phyloP scores from a whole-genome alignment of 2,797 vertebrate species.

The Poeciliopsis presidionis region DNA sequence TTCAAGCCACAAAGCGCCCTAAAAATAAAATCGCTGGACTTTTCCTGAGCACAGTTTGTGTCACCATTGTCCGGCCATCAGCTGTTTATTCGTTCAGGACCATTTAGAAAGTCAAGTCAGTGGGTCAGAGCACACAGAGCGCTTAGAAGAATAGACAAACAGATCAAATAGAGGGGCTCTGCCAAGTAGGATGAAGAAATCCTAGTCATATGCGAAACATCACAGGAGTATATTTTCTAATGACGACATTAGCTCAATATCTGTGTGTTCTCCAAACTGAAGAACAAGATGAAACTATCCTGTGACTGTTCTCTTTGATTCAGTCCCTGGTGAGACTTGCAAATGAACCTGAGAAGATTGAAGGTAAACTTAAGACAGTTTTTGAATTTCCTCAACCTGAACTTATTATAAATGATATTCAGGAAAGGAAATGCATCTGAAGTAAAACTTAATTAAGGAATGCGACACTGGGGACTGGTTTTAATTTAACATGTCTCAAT shows the following conservation, averaged over 20 bases:
- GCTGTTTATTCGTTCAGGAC: conserved; percentile 74
- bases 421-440: conserved; percentile 33
- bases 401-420: conserved; percentile 33
- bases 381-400: conserved; percentile 32
- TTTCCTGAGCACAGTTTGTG: conserved; percentile 68
- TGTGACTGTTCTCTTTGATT: conserved; percentile 45
- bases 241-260: conserved; percentile 38
- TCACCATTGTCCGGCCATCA: conserved; percentile 74
- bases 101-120: conserved; percentile 54
- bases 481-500: conserved; percentile 24
- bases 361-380: conserved; percentile 24
- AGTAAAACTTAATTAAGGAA: conserved; percentile 18
- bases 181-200: conserved; percentile 44
- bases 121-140: conserved; percentile 53
- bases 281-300: conserved; percentile 42
- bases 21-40: conserved; percentile 75
- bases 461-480: conserved; percentile 19
- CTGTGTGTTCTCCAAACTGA: conserved; percentile 35
- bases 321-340: conserved; percentile 44
- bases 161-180: conserved; percentile 31
- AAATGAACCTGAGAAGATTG: conserved; percentile 28
- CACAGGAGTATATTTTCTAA: conserved; percentile 41
- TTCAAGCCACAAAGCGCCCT: conserved; percentile 67
- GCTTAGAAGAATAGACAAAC: conserved; percentile 29
- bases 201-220: conserved; percentile 29